Percentiles rank a stretch among this genome's conserved stretches.
Evolutionary conservation across 1,140 invertebrate genomes (phyloP).

Genomic region (Charaxes varanes): DNA sequence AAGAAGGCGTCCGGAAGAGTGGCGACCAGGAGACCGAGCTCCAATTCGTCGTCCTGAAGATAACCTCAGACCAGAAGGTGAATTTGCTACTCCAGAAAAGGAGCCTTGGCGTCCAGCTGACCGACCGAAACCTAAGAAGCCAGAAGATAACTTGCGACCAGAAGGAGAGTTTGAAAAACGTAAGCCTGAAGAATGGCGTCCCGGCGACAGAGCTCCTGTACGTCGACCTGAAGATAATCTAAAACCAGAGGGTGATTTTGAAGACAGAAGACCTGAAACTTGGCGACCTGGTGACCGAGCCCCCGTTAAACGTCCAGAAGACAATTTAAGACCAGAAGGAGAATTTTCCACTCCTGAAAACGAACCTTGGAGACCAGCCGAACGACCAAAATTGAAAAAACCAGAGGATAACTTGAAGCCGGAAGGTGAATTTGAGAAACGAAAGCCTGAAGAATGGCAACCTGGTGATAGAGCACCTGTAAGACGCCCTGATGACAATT

Average conservation of each 20-base stretch:
- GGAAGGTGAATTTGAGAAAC: slow-evolving; percentile 76
- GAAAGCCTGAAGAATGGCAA: slow-evolving; percentile 66
- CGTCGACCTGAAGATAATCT: slow-evolving; percentile 42
- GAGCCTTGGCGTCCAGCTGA: slow-evolving; percentile 74
- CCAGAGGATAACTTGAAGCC: slow-evolving; percentile 76
- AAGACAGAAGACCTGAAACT: slow-evolving; percentile 67
- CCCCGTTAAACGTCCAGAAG: slow-evolving; percentile 73
- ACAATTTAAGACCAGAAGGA: slow-evolving; percentile 77
- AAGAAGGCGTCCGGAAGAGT: too few species aligned
- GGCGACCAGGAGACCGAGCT: too few species aligned
- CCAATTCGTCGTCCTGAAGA: slow-evolving; percentile 64
- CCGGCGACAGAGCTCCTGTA: slow-evolving; percentile 60
- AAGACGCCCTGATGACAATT: slow-evolving; percentile 41
- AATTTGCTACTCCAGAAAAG: slow-evolving; percentile 68
- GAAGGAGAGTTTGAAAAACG: slow-evolving; percentile 77
- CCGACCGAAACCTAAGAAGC: slow-evolving; percentile 71
- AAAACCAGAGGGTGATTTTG: slow-evolving; percentile 64
- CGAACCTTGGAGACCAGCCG: slow-evolving; percentile 63
- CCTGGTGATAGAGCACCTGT: slow-evolving; percentile 55
- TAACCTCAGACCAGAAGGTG: too few species aligned
- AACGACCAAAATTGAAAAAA: slow-evolving; percentile 69
- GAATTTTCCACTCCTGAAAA: slow-evolving; percentile 69
- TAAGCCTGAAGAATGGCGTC: slow-evolving; percentile 52
- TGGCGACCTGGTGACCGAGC: slow-evolving; percentile 74
- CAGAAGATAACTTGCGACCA: slow-evolving; percentile 71